Base-by-base conservation (phyloP, 2,113 vertebrate genomes). In the Tichodroma muraria region DNA sequence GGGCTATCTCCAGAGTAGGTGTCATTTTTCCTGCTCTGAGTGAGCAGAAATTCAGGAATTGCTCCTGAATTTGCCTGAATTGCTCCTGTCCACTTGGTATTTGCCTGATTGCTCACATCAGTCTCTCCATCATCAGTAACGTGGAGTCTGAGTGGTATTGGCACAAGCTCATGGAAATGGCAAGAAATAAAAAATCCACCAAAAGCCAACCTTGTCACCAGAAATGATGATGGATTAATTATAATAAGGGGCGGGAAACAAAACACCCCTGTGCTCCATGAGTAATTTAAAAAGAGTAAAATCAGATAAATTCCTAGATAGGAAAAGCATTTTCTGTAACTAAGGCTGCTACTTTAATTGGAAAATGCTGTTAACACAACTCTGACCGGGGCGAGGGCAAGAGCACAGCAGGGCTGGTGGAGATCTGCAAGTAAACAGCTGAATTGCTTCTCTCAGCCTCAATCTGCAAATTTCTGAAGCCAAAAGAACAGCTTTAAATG, bases 401-500 rank as follows among this genome's bases (percentile, higher is more conserved):
- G 13, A 94, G 76, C 91, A 72, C 88, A 88, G 80, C 86, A 89
- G 75, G 80, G 70, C 89, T 92, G 86, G 44, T 86, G 54, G 52
- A 77, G 85, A 80, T 76, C 90, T 94, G 91, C 93, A 92, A 86
- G 80, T 63, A 92, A 95, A 93, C 65, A 95, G 94, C 73, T n/a
- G 33, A 96, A 80, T 11, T 87, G 90, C 85, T 88, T 89, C 87
- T 83, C 82, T 82, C 80, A 60, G 70, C 88, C 88, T 94, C 91
- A 90, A 75, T 84, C 85, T 82, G 82, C 13, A 21, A 54, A 66
- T 82, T 83, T 87, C 59, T 63, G 61, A 93, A 89, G 88, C 92
- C 84, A 96, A 94, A 72, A 96, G 90, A 93, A 93, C 82, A 88
- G 66, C 54, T 94, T 96, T 89, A 95, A 95, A 96, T 94, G 60